Percentiles rank a stretch among this genome's conserved stretches.
Conservation (phyloP, 2,797 vertebrate species). For the Enteromius argenteus region DNA sequence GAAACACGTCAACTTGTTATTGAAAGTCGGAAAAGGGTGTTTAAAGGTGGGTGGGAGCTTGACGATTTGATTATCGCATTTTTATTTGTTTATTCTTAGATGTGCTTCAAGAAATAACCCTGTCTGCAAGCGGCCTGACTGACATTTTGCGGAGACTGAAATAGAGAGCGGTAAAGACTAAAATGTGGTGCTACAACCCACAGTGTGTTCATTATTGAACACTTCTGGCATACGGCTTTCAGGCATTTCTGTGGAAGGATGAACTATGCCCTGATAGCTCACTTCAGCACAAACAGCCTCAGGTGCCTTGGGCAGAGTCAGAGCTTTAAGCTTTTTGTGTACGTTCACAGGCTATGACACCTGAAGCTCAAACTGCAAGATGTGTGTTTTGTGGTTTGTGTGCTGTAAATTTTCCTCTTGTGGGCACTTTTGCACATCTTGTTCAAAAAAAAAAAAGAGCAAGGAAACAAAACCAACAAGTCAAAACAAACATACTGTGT, state of each 20-base stretch:
- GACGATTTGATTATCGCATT: not conserved
- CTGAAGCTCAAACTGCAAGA: conserved; percentile 23
- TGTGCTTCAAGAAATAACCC: conserved; percentile 7
- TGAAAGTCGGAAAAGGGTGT: conserved; percentile 2
- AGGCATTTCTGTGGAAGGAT: conserved; percentile 30
- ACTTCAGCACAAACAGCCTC: conserved; percentile 20
- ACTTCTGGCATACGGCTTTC: conserved; percentile 24
- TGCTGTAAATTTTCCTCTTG: conserved; percentile 22
- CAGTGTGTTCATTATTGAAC: conserved; percentile 41
- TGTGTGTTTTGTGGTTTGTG: conserved; percentile 31
- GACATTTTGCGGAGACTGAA: conserved; percentile 22
- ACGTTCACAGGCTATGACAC: conserved; percentile 29
- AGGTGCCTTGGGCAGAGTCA: conserved; percentile 30
- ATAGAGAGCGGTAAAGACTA: conserved; percentile 23
- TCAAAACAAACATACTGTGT: not conserved
- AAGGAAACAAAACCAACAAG: not conserved
- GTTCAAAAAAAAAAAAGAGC: not conserved
- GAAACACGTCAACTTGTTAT: conserved; percentile 11
- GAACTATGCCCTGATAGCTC: conserved; percentile 52
- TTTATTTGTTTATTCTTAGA: conserved; percentile 29
- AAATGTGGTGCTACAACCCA: conserved; percentile 27
- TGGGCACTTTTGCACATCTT: conserved; percentile 28
- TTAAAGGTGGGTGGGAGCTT: conserved; percentile 22
- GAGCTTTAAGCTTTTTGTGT: conserved; percentile 45
- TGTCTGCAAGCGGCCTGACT: not conserved